Evolutionary conservation across 2,797 vertebrate genomes (phyloP).

Genomic region (Sebastiscus tertius): DNA sequence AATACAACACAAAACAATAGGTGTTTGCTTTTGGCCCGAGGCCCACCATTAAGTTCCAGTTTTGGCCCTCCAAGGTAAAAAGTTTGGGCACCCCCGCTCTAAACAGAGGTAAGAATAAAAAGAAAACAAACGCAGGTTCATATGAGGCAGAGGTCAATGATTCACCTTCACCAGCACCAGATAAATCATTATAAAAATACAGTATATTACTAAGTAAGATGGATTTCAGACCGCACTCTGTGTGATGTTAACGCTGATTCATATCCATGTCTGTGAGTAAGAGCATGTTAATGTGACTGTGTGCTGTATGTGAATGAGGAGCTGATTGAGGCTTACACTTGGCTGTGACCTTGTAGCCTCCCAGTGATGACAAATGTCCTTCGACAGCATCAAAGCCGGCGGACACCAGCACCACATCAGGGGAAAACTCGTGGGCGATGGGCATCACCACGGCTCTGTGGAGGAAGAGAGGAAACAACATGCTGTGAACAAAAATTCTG

Average conservation of each 20-base stretch:
- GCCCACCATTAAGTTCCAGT: no score
- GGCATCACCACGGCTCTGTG: conserved; percentile 94
- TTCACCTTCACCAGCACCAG: not conserved
- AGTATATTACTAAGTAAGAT: not conserved
- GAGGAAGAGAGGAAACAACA: conserved; percentile 22
- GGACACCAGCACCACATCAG: conserved; percentile 93
- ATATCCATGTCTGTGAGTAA: not conserved
- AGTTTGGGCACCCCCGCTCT: no score
- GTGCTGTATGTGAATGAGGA: not conserved
- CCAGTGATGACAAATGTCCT: conserved; percentile 87
- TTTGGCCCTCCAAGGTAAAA: no score
- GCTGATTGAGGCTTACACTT: conserved; percentile 86
- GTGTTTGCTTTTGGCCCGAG: no score
- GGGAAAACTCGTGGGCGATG: conserved; percentile 91
- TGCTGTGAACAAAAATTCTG: not conserved
- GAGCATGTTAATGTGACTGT: not conserved
- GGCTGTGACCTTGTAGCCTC: conserved; percentile 93
- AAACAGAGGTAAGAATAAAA: no score
- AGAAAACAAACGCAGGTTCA: not conserved
- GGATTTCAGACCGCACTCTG: not conserved
- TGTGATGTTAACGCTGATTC: not conserved
- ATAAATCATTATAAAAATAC: not conserved
- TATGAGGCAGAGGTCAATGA: not conserved
- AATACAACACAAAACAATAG: no score
- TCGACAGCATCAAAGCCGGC: conserved; percentile 93